Base-by-base conservation (phyloP, 2,797 vertebrate species). In the Sebastolobus altivelis region DNA sequence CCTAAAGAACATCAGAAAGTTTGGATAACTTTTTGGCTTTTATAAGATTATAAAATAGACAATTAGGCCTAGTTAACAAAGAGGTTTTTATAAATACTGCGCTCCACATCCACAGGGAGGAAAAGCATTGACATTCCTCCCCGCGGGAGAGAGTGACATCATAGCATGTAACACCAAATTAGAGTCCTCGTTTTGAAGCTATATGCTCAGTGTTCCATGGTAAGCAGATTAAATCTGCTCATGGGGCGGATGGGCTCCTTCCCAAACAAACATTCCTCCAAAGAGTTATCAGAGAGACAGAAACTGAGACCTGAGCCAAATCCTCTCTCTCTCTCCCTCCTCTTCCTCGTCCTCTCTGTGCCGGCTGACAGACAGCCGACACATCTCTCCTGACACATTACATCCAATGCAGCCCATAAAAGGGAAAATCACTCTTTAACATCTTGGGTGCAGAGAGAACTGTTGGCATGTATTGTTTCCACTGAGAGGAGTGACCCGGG, bases 241-340 rank as follows among this genome's bases (percentile, higher is more conserved):
- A 80, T 8, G 74, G 81, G 76, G 80, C 72, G 61, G 74, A 54
- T 40, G 77, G 79, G 84, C 87, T 88, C 71, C 65, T 62, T 88
- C 88, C 79, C 83, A 91, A 90, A 90, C 88, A 89, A 87, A 89
- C 90, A 92, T 92, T 91, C 88, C 88, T 90, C 63, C 55, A 22
- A 16, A 68, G 74, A 71, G 82, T 69, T 70, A 82, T 88, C 82
- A 75, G 61, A 25, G 60, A 85, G 77, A 84, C 35, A 78, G 75
- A 87, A 84, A 81, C 72, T 52, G 35, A 66, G 86, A 87, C 83
- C 69, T 6, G 52, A 86, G 84, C 74, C 80, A 83, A 72, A 75
- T 67, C 37, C 16, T 29, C 69, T n/a, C 60, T 16, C 59, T 37
- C 59, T 22, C 20, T 22, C 9, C 56, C 6, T 52, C 49, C 1